Percentiles rank a stretch among this genome's conserved stretches.
Evolutionary conservation across 2,888 invertebrate species (phyloP).

Genomic region (Melanophora roralis): DNA sequence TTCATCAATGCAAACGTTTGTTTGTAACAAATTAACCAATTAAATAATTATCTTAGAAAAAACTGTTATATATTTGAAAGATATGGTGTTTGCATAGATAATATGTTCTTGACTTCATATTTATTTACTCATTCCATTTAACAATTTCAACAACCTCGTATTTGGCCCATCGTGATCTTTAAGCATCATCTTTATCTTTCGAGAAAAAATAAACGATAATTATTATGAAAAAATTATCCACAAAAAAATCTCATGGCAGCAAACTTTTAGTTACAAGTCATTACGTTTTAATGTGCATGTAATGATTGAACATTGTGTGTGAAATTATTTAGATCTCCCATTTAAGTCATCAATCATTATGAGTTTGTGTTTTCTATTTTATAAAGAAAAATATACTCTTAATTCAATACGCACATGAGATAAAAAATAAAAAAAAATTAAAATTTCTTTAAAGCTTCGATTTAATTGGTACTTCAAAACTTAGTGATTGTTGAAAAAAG

Average conservation of each 20-base stretch:
- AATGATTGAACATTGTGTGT: not conserved
- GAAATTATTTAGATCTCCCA: slow-evolving; percentile 39
- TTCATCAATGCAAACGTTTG: too few species aligned
- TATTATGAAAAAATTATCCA: slow-evolving; percentile 1
- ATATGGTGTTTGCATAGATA: slow-evolving; percentile 32
- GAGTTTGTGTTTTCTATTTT: slow-evolving; percentile 4
- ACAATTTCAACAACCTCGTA: slow-evolving; percentile 23
- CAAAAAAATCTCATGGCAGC: not conserved
- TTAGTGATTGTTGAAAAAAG: slow-evolving; percentile 23
- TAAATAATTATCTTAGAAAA: too few species aligned
- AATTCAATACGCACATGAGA: slow-evolving; percentile 9
- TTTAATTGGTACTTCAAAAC: slow-evolving; percentile 22
- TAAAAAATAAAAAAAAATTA: not conserved
- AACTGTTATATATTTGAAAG: too few species aligned
- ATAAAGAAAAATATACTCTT: slow-evolving; percentile 19
- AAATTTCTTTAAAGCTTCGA: slow-evolving; percentile 7
- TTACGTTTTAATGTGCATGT: slow-evolving; percentile 10
- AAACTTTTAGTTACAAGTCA: slow-evolving; percentile 27
- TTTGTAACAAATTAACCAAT: too few species aligned
- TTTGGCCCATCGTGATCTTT: slow-evolving; percentile 2
- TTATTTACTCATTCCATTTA: slow-evolving; percentile 6
- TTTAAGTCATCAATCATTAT: slow-evolving; percentile 62
- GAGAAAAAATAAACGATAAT: slow-evolving; percentile 27
- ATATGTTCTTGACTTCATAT: too few species aligned
- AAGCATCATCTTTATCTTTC: not conserved